phyloP scores from a whole-genome alignment of 2,113 vertebrate species.

The Agapornis roseicollis region DNA sequence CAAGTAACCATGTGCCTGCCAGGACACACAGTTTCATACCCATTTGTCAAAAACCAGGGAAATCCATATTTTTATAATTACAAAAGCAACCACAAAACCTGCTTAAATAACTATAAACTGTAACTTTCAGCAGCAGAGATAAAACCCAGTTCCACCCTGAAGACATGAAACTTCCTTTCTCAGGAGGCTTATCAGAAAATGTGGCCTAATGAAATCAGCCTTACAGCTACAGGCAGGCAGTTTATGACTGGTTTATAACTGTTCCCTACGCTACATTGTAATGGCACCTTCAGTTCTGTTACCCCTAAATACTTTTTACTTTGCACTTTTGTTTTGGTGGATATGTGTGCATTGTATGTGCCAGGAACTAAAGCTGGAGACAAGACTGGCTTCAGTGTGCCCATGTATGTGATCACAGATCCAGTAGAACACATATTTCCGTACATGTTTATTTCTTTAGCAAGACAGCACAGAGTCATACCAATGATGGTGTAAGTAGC shows the following conservation, averaged over 20 bases:
- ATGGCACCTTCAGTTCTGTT: background rate
- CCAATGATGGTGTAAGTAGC: background rate
- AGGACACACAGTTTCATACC: background rate
- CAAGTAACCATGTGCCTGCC: fast-evolving
- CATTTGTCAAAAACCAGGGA: background rate
- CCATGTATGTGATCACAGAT: background rate
- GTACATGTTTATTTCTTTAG: background rate
- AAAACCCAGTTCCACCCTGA: background rate
- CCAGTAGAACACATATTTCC: background rate
- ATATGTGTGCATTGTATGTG: background rate
- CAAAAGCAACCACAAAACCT: background rate
- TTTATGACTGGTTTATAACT: background rate
- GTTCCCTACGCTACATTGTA: background rate
- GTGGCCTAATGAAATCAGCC: background rate
- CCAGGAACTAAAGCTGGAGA: background rate
- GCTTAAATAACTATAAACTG: background rate
- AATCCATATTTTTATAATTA: background rate
- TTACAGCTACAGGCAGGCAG: background rate
- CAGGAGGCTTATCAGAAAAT: background rate
- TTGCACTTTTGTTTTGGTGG: background rate
- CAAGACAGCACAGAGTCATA: background rate
- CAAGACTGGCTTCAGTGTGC: background rate
- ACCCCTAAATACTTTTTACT: background rate
- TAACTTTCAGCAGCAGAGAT: background rate
- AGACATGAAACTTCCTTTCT: background rate